Evolutionary conservation across 2,888 invertebrate species (phyloP).

Genomic region (Pammene fasciana): DNA sequence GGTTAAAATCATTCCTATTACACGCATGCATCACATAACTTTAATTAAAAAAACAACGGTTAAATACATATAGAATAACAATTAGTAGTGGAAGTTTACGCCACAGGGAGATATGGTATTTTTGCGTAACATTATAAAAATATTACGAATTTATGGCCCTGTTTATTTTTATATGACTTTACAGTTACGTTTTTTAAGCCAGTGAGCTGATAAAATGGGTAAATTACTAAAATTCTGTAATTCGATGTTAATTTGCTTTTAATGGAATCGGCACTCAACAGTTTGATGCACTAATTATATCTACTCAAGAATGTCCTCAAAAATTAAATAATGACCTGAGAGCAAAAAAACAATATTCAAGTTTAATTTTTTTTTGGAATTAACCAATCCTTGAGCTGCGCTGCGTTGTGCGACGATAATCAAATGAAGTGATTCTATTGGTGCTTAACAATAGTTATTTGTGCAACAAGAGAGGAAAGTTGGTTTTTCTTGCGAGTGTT

Average conservation of each 20-base stretch:
- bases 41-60: background rate
- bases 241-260: conserved; percentile 18
- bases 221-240: background rate
- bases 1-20: no score
- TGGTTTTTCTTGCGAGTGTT: no score
- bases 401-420: no score
- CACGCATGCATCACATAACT: no score
- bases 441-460: no score
- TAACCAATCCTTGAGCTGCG: no score
- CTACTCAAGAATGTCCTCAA: background rate
- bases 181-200: background rate
- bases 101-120: background rate
- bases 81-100: conserved; percentile 4
- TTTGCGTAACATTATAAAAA: background rate
- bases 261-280: conserved; percentile 1
- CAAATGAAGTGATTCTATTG: no score
- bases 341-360: no score
- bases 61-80: background rate
- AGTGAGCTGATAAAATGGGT: background rate
- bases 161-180: conserved; percentile 6
- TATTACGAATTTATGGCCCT: conserved; percentile 10
- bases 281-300: background rate
- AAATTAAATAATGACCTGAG: no score
- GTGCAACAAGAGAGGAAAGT: no score
- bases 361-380: no score